phyloP scores from a whole-genome alignment of 2,113 vertebrate species.

The Mesoclemmys tuberculata region DNA sequence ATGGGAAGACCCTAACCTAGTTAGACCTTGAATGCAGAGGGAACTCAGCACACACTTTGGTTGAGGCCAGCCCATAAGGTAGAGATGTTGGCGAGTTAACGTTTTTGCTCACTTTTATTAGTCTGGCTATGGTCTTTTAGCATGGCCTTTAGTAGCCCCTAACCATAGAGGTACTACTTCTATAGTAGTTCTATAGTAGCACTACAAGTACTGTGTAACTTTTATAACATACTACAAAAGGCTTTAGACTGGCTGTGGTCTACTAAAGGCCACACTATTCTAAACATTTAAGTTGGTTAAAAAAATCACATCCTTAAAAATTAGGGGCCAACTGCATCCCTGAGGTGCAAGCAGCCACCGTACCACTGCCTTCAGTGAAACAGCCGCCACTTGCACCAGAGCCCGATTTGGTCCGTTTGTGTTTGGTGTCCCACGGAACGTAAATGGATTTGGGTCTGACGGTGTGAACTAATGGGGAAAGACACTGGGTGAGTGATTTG shows the following conservation, averaged over 20 bases:
- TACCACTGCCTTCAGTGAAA: fast-evolving
- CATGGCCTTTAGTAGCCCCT: no score
- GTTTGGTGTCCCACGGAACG: background rate
- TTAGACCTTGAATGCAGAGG: background rate
- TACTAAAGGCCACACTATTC: background rate
- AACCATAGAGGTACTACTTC: no score
- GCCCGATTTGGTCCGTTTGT: background rate
- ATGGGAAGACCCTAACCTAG: background rate
- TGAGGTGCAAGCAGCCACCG: background rate
- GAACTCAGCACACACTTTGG: no score
- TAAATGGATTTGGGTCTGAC: background rate
- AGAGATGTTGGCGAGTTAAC: background rate
- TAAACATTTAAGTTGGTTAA: background rate
- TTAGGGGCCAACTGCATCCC: background rate
- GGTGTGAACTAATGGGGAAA: background rate
- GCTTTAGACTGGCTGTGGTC: no score
- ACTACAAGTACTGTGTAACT: no score
- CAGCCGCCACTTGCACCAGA: background rate
- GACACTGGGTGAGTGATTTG: background rate
- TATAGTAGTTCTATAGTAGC: no score
- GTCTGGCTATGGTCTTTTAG: no score
- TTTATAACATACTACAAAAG: no score
- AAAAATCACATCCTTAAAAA: background rate
- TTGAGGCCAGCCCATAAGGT: background rate
- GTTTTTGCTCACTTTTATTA: background rate